Conservation (phyloP, 2,113 vertebrate species). For the Dipodomys ordii region DNA sequence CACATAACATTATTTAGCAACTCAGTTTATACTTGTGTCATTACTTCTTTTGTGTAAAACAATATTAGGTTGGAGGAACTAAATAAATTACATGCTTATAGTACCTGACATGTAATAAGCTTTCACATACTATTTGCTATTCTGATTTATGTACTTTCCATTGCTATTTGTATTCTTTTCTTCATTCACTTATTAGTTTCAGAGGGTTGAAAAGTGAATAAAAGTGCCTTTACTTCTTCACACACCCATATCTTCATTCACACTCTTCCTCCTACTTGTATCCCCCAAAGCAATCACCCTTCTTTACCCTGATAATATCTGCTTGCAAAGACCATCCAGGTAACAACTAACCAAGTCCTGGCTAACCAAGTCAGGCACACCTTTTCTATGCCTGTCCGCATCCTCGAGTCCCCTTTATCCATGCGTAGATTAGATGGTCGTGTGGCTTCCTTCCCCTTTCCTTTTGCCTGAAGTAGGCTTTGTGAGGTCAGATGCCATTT, state of each 20-base stretch:
- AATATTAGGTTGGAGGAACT: background rate
- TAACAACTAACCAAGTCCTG: background rate
- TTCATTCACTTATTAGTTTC: background rate
- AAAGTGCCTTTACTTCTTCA: background rate
- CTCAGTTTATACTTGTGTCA: background rate
- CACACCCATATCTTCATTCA: background rate
- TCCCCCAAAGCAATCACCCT: background rate
- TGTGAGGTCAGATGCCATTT: background rate
- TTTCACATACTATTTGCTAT: background rate
- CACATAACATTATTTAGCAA: background rate
- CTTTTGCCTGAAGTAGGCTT: background rate
- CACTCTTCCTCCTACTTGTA: background rate
- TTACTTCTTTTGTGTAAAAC: background rate
- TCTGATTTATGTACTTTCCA: background rate
- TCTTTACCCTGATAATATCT: background rate
- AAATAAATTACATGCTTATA: background rate
- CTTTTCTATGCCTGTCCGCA: background rate
- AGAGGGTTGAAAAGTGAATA: background rate
- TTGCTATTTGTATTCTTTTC: background rate
- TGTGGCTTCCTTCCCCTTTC: background rate
- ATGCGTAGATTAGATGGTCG: background rate
- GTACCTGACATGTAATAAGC: background rate
- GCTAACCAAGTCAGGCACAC: background rate
- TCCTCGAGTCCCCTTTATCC: background rate
- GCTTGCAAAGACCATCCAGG: background rate